Conservation (phyloP, 2,797 vertebrate genomes). For the Hippocampus kuda region DNA sequence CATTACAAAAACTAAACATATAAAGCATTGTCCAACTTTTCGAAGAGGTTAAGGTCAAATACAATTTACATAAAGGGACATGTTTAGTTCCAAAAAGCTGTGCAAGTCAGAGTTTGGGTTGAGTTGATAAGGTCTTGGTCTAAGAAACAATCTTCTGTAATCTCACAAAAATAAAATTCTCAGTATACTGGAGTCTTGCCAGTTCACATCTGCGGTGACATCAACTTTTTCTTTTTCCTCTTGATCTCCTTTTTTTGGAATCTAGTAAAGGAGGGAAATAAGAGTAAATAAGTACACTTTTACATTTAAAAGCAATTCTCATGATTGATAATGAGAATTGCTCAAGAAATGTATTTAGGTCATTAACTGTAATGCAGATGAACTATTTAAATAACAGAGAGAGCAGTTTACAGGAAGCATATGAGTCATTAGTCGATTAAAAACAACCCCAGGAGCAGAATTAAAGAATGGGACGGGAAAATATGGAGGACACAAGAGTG, state of each 20-base stretch:
- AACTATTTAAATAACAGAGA: not conserved
- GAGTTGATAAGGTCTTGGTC: constrained; percentile 4
- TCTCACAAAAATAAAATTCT: constrained; percentile 15
- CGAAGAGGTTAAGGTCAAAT: constrained; percentile 18
- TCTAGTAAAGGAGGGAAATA: constrained; percentile 54
- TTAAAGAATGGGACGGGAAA: constrained; percentile 47
- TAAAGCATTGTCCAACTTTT: constrained; percentile 34
- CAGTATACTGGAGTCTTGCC: constrained; percentile 21
- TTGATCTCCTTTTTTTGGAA: constrained; percentile 59
- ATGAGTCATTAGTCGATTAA: constrained; percentile 30
- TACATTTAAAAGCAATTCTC: not conserved
- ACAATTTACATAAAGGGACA: constrained; percentile 48
- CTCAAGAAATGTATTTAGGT: not conserved
- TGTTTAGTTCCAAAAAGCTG: constrained; percentile 20
- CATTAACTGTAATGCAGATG: not conserved
- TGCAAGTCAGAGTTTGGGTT: constrained; percentile 18
- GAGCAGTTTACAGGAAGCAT: constrained; percentile 41
- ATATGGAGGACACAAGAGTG: constrained; percentile 50
- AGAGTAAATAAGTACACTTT: constrained; percentile 33
- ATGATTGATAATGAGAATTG: not conserved
- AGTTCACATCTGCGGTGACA: constrained; percentile 19
- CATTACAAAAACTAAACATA: constrained; percentile 47
- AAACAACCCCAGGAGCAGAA: constrained; percentile 33
- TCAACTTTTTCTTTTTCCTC: constrained; percentile 65
- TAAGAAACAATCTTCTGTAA: not conserved